Base-by-base conservation (phyloP, 1,140 invertebrate species). In the Calosoma granatense region DNA sequence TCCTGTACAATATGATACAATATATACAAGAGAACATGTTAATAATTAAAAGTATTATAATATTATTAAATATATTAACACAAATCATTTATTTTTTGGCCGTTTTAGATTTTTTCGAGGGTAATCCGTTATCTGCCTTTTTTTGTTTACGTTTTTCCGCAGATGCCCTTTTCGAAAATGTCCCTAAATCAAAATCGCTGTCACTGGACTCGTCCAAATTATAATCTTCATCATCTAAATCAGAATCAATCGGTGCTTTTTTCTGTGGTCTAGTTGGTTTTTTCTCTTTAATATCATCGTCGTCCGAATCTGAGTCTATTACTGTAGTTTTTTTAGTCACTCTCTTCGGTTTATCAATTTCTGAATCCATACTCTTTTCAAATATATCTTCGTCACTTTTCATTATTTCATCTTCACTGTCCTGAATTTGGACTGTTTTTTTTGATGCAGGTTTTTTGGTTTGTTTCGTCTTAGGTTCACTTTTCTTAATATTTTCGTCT, bases 311-410 rank as follows among this genome's bases (percentile, higher is more conserved):
- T 11, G 43, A 22, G n/a, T n/a, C 20, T 21, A 1, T 15, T 12
- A 17, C 43, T 12, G 11, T 15, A 36, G 21, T 56, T 56, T 36
- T n/a, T n/a, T n/a, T n/a, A n/a, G n/a, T n/a, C n/a, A n/a, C n/a
- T 52, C 51, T 22, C 22, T 53, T 43, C 39, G 9, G 9, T 12
- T 58, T 22, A 53, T 67, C 64, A 20, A 67, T 54, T n/a, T n/a
- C n/a, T n/a, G n/a, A n/a, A n/a, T n/a, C n/a, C 17, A 61, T 60
- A 9, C 61, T 59, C 36, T 70, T 68, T 19, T 65, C 66, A 47
- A 58, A 55, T 15, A 64, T 54, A 43, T 61, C 60, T n/a, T 62
- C 60, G 12, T 62, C 62, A 21, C 57, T 53, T 9, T 30, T 30
- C n/a, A n/a, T n/a, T 1, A 59, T 39, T 39, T 60, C 62, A 9